Percentiles rank a stretch among this genome's conserved stretches.
These are phyloP conservation scores for Actinemys pallida DNA, from an alignment of 2,113 vertebrate species.

Conservation along the genomic window DNA sequence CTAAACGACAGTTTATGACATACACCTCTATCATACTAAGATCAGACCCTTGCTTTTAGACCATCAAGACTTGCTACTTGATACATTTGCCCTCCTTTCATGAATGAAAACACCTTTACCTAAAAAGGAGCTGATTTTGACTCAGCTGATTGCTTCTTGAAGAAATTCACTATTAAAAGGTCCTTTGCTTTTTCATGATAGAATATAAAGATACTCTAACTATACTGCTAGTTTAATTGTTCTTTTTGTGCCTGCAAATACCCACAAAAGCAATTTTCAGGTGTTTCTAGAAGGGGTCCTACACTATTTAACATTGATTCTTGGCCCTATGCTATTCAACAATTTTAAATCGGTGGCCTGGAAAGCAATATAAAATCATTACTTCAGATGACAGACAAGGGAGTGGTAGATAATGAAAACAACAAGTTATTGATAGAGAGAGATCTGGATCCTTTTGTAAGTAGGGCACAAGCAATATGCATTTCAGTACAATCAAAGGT, in stretches of 20 bases:
- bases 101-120: conserved; percentile 28
- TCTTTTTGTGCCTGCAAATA: neutral
- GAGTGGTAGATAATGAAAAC: too few species aligned
- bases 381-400: too few species aligned
- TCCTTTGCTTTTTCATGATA: conserved; percentile 7
- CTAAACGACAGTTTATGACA: neutral
- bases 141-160: neutral
- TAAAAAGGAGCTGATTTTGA: neutral
- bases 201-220: neutral
- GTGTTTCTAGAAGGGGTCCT: too few species aligned
- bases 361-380: too few species aligned
- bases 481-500: too few species aligned
- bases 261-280: too few species aligned
- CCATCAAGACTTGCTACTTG: conserved; percentile 31
- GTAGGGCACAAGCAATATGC: too few species aligned
- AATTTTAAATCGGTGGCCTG: too few species aligned
- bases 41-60: neutral
- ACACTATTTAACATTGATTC: too few species aligned
- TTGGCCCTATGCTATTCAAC: too few species aligned
- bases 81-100: neutral
- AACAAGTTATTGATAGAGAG: too few species aligned
- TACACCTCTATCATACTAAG: neutral
- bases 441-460: too few species aligned
- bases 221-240: neutral
- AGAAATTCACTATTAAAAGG: neutral